These are phyloP conservation scores for Melipona bicolor DNA, from an alignment of 2,888 invertebrate species.

Conservation along the genomic window DNA sequence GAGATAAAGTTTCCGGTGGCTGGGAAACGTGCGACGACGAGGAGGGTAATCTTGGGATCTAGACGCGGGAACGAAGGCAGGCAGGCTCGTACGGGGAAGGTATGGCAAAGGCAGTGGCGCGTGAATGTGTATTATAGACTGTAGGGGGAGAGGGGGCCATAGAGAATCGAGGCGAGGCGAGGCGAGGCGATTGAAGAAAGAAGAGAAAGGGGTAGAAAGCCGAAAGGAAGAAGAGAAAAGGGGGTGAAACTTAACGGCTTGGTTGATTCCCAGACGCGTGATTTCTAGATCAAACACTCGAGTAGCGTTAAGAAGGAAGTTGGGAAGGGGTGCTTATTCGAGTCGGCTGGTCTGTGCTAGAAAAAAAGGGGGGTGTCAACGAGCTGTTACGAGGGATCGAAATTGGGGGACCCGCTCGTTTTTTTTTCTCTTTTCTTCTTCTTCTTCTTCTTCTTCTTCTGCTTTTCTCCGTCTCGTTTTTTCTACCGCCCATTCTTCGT, in stretches of 20 bases:
- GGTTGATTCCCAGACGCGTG: slow-evolving; percentile 68
- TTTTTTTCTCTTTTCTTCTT: not conserved
- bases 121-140: slow-evolving; percentile 53
- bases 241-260: slow-evolving; percentile 75
- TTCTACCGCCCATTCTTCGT: slow-evolving; percentile 10
- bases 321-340: slow-evolving; percentile 66
- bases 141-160: not conserved
- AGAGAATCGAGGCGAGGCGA: slow-evolving; percentile 14
- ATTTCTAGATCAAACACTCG: slow-evolving; percentile 79
- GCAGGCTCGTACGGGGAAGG: slow-evolving; percentile 27
- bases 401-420: slow-evolving; percentile 55
- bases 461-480: slow-evolving; percentile 15
- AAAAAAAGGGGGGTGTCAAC: slow-evolving; percentile 65
- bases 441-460: slow-evolving; percentile 11
- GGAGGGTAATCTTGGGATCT: slow-evolving; percentile 67
- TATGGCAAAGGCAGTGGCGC: slow-evolving; percentile 49
- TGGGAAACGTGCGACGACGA: slow-evolving; percentile 55
- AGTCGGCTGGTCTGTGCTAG: slow-evolving; percentile 43
- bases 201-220: slow-evolving; percentile 9
- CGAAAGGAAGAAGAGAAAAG: slow-evolving; percentile 34
- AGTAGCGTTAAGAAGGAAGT: slow-evolving; percentile 75
- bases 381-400: slow-evolving; percentile 61
- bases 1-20: slow-evolving; percentile 76
- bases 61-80: slow-evolving; percentile 44
- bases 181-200: slow-evolving; percentile 9